These are phyloP conservation scores for Neuroterus valhalla DNA, from an alignment of 1,140 invertebrate genomes.

Conservation along the genomic window DNA sequence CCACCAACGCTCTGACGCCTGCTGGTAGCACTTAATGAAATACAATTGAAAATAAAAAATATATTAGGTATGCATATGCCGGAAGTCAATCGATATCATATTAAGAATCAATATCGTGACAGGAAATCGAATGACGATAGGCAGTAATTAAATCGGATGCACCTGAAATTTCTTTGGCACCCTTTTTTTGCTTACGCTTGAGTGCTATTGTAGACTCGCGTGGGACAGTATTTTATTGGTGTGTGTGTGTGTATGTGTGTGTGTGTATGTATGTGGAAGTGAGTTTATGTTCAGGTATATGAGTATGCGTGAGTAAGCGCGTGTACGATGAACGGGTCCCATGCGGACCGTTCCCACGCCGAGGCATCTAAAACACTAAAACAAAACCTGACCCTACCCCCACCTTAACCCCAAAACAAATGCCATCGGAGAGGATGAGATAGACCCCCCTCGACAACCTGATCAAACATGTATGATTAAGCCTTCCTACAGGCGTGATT, in stretches of 20 bases:
- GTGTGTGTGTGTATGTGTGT: no score
- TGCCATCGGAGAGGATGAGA: slow-evolving; percentile 53
- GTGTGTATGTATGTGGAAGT: no score
- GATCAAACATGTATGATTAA: slow-evolving; percentile 52
- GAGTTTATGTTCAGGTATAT: slow-evolving; percentile 30
- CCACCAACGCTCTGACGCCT: no score
- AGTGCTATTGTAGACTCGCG: slow-evolving; percentile 16
- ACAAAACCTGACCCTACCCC: slow-evolving; percentile 62
- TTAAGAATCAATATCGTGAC: slow-evolving; percentile 19
- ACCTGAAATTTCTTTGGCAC: slow-evolving; percentile 14
- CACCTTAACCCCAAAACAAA: slow-evolving; percentile 57
- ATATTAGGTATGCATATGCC: background rate
- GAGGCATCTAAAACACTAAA: slow-evolving; percentile 67
- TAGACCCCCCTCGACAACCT: slow-evolving; percentile 46
- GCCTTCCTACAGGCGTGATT: background rate
- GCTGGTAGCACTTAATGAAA: background rate
- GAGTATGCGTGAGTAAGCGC: slow-evolving; percentile 43
- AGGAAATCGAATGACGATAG: slow-evolving; percentile 1
- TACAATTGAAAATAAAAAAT: background rate
- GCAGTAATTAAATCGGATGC: slow-evolving; percentile 19
- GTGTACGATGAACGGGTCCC: slow-evolving; percentile 49
- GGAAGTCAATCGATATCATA: background rate
- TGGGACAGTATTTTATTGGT: slow-evolving; percentile 23
- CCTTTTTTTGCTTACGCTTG: slow-evolving; percentile 5
- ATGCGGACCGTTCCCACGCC: slow-evolving; percentile 67